Percentiles rank a stretch among this genome's conserved stretches.
These are phyloP conservation scores for Cotesia typhae DNA, from an alignment of 1,140 invertebrate species.

Conservation along the genomic window DNA sequence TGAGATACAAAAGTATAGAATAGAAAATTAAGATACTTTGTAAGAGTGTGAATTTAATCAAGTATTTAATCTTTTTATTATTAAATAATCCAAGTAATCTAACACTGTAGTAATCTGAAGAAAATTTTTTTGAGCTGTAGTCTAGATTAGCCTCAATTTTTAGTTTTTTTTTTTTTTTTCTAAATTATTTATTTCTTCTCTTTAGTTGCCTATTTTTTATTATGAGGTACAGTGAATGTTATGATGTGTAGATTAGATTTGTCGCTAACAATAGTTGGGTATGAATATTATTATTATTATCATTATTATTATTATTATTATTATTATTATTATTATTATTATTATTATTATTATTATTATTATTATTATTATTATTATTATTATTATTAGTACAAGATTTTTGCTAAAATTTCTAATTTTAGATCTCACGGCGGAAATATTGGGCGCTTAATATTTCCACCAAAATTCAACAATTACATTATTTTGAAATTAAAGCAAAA, in stretches of 20 bases:
- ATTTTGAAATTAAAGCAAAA: too few species aligned
- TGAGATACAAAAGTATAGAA: slow-evolving; percentile 1
- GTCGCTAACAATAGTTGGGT: slow-evolving; percentile 35
- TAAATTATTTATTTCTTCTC: slow-evolving; percentile 12
- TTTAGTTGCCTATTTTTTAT: slow-evolving; percentile 23
- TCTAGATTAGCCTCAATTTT: slow-evolving; percentile 1
- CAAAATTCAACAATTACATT: too few species aligned
- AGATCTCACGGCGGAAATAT: too few species aligned
- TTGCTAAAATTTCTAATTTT: too few species aligned
- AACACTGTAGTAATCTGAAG: background rate
- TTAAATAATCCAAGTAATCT: background rate
- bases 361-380: background rate
- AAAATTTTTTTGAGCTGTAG: background rate
- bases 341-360: slow-evolving; percentile 12
- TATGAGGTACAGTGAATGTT: background rate
- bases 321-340: background rate
- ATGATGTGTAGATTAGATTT: slow-evolving; percentile 38
- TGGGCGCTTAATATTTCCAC: too few species aligned
- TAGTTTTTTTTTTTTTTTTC: slow-evolving; percentile 7
- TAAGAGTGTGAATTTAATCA: background rate
- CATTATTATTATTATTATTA: slow-evolving; percentile 7
- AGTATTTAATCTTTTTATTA: background rate
- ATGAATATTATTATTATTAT: background rate
- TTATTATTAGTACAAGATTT: too few species aligned
- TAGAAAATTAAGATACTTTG: background rate